Conservation (phyloP, 2,888 invertebrate genomes). For the Anodontia alba region DNA sequence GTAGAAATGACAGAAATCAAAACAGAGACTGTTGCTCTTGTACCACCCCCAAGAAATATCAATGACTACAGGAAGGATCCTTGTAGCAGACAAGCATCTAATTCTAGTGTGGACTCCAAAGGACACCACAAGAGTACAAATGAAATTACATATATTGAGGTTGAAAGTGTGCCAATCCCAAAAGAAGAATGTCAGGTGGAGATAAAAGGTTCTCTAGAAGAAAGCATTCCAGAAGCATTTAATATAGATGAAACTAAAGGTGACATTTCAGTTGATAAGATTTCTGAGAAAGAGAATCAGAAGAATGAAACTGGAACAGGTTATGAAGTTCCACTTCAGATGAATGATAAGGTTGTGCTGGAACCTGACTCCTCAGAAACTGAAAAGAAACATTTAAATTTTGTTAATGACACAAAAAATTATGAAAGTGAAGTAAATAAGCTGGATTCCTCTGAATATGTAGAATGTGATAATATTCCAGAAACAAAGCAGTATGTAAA, state of each 20-base stretch:
- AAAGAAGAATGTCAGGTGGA: constrained; percentile 16
- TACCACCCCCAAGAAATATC: constrained; percentile 44
- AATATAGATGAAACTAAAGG: not conserved
- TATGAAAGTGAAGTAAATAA: not conserved
- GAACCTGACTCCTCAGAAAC: constrained; percentile 15
- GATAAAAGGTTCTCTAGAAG: not conserved
- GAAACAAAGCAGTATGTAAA: constrained; percentile 3
- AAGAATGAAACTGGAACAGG: not conserved
- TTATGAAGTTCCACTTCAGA: not conserved
- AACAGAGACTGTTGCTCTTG: constrained; percentile 45
- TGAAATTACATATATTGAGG: constrained; percentile 59
- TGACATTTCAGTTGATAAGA: not conserved
- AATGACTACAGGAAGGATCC: constrained; percentile 55
- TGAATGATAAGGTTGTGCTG: not conserved
- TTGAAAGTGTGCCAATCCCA: constrained; percentile 52
- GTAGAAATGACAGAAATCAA: constrained; percentile 60
- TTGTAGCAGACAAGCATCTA: constrained; percentile 17
- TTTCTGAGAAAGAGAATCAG: constrained; percentile 33
- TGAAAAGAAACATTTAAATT: not conserved
- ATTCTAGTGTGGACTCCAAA: constrained; percentile 1
- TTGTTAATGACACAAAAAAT: not conserved
- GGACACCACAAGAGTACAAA: constrained; percentile 9
- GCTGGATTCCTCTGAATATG: constrained; percentile 21
- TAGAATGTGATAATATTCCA: constrained; percentile 27
- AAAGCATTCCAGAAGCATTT: constrained; percentile 34